Conservation (phyloP, 2,113 vertebrate species). For the Fulica atra region DNA sequence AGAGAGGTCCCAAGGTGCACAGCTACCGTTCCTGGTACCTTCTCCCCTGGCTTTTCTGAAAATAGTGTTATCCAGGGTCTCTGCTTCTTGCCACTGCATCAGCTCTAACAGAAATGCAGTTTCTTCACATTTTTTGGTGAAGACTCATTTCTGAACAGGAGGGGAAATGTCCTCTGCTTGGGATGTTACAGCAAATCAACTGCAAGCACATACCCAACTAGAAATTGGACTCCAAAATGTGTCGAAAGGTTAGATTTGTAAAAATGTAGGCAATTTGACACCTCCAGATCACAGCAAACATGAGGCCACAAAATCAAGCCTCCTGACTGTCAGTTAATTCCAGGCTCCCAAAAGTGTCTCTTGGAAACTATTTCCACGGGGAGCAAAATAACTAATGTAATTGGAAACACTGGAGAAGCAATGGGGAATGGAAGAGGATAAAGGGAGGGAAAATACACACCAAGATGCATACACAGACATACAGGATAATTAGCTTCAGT, state of each 20-base stretch:
- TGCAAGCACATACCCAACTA: not conserved
- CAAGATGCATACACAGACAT: conserved; percentile 6
- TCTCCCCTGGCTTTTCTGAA: not conserved
- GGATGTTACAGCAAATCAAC: not conserved
- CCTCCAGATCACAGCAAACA: conserved; percentile 39
- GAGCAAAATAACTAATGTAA: conserved; percentile 30
- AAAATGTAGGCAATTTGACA: conserved; percentile 60
- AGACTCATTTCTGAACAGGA: not conserved
- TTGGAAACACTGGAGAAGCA: conserved; percentile 51
- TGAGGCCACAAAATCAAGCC: not conserved
- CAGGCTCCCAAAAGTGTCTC: conserved; percentile 12
- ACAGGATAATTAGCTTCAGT: conserved; percentile 44
- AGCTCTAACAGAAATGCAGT: not conserved
- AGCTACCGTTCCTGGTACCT: accelerated
- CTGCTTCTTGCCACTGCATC: accelerated
- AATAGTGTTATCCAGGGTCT: not conserved
- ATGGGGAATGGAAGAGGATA: conserved; percentile 32
- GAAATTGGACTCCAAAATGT: conserved; percentile 24
- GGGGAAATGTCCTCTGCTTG: not conserved
- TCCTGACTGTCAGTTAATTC: conserved; percentile 1
- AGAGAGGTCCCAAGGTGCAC: not conserved
- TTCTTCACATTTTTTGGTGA: not conserved
- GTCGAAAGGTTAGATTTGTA: conserved; percentile 58
- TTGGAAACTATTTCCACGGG: conserved; percentile 41
- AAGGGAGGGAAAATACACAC: conserved; percentile 40